Evolutionary conservation across 2,113 vertebrate genomes (phyloP).

Genomic region (Coryphaenoides rupestris): DNA sequence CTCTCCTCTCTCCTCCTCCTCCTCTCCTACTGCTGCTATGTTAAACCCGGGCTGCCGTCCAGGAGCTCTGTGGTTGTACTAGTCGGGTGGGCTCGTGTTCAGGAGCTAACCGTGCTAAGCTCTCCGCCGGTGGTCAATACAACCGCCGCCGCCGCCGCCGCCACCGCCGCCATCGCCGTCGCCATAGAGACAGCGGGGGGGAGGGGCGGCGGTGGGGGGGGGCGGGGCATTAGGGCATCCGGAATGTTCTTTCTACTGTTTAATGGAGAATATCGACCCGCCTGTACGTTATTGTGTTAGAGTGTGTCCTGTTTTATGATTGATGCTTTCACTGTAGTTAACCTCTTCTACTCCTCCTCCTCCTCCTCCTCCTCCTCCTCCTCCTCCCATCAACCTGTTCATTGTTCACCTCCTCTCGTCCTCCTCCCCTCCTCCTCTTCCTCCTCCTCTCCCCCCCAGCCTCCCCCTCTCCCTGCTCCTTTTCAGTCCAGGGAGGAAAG

Average conservation of each 20-base stretch:
- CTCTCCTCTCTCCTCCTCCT: neutral
- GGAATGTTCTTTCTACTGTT: neutral
- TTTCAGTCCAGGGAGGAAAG: constrained; percentile 87
- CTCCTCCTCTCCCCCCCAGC: constrained; percentile 71
- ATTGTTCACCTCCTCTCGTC: neutral
- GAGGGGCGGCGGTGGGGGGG: no score
- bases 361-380: neutral
- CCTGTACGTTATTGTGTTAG: neutral
- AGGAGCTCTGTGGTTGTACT: no score
- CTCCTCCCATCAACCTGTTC: no score
- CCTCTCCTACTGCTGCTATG: no score
- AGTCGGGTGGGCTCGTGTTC: no score
- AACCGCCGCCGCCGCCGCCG: no score
- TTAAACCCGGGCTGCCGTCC: no score
- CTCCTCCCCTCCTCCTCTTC: constrained; percentile 47
- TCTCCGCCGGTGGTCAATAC: no score
- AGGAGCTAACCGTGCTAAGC: no score
- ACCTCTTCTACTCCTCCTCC: neutral
- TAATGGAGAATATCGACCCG: neutral
- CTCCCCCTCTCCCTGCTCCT: constrained; percentile 82
- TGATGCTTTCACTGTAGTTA: neutral
- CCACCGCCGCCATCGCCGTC: no score
- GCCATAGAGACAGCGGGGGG: neutral
- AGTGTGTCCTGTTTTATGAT: neutral
- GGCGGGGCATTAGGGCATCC: neutral